phyloP scores from a whole-genome alignment of 1,140 invertebrate genomes.

The Solenopsis fugax region DNA sequence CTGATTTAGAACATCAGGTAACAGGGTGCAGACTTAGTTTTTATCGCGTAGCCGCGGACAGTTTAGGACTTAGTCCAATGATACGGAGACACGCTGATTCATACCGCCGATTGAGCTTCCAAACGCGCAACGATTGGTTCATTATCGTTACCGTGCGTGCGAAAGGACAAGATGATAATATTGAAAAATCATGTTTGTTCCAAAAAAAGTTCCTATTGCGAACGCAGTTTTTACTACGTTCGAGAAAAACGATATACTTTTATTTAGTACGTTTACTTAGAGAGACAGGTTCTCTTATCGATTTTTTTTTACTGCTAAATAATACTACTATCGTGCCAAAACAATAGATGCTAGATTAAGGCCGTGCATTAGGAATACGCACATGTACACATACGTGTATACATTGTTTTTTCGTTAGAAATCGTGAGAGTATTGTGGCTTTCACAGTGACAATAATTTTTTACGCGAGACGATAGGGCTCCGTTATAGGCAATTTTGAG shows the following conservation, averaged over 20 bases:
- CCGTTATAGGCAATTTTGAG: constrained; percentile 52
- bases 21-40: constrained; percentile 76
- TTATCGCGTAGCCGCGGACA: constrained; percentile 73
- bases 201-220: constrained; percentile 70
- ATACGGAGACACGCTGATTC: constrained; percentile 64
- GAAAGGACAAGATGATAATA: constrained; percentile 46
- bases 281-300: constrained; percentile 72
- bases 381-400: constrained; percentile 16
- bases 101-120: constrained; percentile 60
- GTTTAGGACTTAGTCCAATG: constrained; percentile 68
- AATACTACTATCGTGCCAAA: constrained; percentile 66
- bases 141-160: constrained; percentile 73
- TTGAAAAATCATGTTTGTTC: constrained; percentile 67
- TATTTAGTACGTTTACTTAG: constrained; percentile 76
- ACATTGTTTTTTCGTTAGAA: constrained; percentile 63
- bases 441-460: constrained; percentile 77
- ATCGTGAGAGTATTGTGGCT: constrained; percentile 72
- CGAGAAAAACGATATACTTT: constrained; percentile 69
- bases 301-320: constrained; percentile 71
- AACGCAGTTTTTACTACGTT: constrained; percentile 68
- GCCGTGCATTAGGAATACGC: constrained; percentile 56
- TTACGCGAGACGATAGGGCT: constrained; percentile 69
- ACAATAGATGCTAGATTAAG: constrained; percentile 61
- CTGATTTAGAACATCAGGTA: constrained; percentile 65
- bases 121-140: constrained; percentile 72